These are phyloP conservation scores for Xenopus laevis DNA, from an alignment of 2,113 vertebrate genomes.

Conservation along the genomic window DNA sequence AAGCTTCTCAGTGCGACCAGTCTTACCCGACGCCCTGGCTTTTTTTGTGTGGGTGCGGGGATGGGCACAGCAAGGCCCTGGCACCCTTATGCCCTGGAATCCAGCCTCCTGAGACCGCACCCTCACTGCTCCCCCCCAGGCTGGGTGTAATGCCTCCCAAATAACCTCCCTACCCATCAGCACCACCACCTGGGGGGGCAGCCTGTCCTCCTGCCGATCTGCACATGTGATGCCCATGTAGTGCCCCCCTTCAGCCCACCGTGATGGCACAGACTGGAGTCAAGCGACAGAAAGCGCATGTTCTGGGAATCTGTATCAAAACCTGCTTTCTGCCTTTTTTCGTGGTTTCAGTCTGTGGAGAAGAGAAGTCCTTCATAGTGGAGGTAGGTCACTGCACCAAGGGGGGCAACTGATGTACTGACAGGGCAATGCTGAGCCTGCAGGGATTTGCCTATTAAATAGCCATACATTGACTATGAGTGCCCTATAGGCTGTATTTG, in stretches of 20 bases:
- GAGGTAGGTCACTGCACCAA: constrained; percentile 28
- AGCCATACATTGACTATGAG: not conserved
- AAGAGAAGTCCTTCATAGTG: constrained; percentile 41
- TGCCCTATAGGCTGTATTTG: not conserved
- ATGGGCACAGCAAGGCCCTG: constrained; percentile 9
- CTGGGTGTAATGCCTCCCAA: constrained; percentile 12
- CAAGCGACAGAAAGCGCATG: constrained; percentile 17
- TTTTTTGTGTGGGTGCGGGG: constrained; percentile 19
- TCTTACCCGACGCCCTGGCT: constrained; percentile 13
- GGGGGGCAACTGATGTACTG: not conserved
- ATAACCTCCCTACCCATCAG: not conserved
- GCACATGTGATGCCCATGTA: constrained; percentile 25
- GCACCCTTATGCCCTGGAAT: not conserved
- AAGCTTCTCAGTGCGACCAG: constrained; percentile 7
- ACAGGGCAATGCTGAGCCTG: too few relatives aligned
- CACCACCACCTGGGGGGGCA: not conserved
- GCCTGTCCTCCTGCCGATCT: not conserved
- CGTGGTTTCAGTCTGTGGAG: constrained; percentile 5
- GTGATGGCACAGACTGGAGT: constrained; percentile 32
- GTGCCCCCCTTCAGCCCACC: constrained; percentile 23
- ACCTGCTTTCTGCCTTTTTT: constrained; percentile 14
- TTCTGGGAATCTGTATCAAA: constrained; percentile 34
- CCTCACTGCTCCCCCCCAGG: not conserved
- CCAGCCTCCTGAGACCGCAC: constrained; percentile 5
- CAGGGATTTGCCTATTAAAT: not conserved